Evolutionary conservation across 2,113 vertebrate genomes (phyloP).

Genomic region (Scortum barcoo): DNA sequence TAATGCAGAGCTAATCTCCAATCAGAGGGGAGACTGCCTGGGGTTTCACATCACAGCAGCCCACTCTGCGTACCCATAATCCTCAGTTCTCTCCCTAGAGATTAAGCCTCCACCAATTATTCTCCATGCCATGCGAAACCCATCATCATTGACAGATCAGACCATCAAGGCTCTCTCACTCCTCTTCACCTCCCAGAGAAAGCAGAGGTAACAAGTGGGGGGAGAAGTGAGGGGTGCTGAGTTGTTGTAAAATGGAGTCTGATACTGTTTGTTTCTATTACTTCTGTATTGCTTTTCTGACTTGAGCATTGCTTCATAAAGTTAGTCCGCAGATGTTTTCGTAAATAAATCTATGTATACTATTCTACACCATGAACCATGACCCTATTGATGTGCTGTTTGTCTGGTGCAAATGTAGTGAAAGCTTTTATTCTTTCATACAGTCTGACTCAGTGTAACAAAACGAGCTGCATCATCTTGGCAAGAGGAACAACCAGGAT

Average conservation of each 20-base stretch:
- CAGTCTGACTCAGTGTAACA: no score
- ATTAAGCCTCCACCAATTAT: constrained; percentile 47
- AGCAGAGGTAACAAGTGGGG: constrained; percentile 7
- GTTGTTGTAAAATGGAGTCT: neutral
- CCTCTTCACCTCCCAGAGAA: neutral
- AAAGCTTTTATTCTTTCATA: neutral
- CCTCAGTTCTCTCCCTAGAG: constrained; percentile 24
- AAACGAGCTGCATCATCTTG: no score
- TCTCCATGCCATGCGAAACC: constrained; percentile 5
- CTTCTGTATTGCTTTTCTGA: neutral
- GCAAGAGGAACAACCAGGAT: no score
- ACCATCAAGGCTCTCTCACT: neutral
- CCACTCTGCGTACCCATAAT: constrained; percentile 24
- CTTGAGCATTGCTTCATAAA: neutral
- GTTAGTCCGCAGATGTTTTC: no score
- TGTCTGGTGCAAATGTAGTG: neutral
- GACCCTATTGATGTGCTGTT: neutral
- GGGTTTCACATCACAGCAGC: constrained; percentile 37
- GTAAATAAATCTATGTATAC: no score
- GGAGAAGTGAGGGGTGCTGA: neutral
- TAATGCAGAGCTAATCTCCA: constrained; percentile 37
- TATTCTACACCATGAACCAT: neutral
- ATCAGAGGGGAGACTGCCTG: constrained; percentile 31
- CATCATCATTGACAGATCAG: constrained; percentile 24
- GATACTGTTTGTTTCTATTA: neutral